A percentile compares a stretch with the other conserved stretches of the same genome.
Evolutionary conservation across 2,888 invertebrate genomes (phyloP).

Genomic region (Synergus umbraculus): DNA sequence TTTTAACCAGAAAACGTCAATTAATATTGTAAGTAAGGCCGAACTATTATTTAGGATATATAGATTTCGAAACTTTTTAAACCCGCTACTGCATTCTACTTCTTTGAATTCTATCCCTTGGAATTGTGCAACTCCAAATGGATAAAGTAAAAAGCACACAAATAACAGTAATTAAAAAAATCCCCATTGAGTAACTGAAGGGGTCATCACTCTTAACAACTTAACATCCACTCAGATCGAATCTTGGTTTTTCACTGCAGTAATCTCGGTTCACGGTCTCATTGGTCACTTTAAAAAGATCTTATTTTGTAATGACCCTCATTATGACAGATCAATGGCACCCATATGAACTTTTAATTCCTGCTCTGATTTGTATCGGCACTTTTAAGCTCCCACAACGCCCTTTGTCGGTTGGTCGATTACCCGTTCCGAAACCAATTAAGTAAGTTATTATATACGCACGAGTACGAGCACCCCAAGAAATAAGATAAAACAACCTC

Average conservation of each 20-base stretch:
- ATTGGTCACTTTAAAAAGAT: background rate
- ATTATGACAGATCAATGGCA: background rate
- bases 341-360: slow-evolving; percentile 13
- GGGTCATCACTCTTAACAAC: background rate
- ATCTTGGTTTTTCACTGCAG: background rate
- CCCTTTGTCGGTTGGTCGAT: slow-evolving; percentile 21
- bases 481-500: slow-evolving; percentile 18
- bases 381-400: slow-evolving; percentile 9
- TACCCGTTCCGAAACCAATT: slow-evolving; percentile 27
- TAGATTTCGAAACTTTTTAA: too few species aligned
- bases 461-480: slow-evolving; percentile 16
- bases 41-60: too few species aligned
- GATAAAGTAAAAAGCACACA: background rate
- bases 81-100: background rate
- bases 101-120: background rate
- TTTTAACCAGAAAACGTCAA: too few species aligned
- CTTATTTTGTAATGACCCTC: background rate
- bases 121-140: background rate
- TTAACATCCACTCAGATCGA: background rate
- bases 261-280: background rate
- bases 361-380: slow-evolving; percentile 1
- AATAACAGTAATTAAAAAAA: background rate
- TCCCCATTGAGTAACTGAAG: background rate
- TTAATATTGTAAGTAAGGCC: too few species aligned
- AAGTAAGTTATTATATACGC: slow-evolving; percentile 26